phyloP scores from a whole-genome alignment of 2,113 vertebrate species.

The Colaptes auratus region DNA sequence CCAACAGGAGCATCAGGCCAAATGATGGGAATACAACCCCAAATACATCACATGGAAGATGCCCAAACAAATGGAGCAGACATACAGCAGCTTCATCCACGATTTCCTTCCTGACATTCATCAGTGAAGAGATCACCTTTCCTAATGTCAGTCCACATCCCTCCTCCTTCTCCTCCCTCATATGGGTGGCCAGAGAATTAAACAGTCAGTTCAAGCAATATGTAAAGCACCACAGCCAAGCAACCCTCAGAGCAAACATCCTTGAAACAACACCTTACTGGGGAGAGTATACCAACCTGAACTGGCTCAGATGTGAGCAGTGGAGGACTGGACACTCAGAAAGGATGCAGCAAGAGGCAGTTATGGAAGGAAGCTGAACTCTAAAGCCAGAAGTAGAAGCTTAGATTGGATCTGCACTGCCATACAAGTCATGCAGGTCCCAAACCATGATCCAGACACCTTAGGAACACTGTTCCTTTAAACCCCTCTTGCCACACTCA shows the following conservation, averaged over 20 bases:
- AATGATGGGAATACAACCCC: background rate
- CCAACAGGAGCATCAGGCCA: background rate
- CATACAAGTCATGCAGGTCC: background rate
- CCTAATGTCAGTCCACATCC: background rate
- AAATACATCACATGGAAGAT: background rate
- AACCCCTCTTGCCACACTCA: background rate
- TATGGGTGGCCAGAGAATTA: background rate
- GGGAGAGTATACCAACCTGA: background rate
- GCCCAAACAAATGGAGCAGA: background rate
- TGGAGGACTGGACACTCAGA: background rate
- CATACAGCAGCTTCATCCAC: background rate
- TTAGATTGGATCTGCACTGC: background rate
- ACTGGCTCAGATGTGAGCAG: accelerated
- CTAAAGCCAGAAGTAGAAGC: background rate
- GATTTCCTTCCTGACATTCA: background rate
- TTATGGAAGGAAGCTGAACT: background rate
- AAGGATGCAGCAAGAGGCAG: background rate
- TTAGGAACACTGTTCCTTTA: background rate
- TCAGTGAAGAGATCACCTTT: background rate
- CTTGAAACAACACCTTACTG: background rate
- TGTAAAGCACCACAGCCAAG: background rate
- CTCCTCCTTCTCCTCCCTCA: background rate
- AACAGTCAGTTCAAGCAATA: background rate
- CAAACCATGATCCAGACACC: background rate
- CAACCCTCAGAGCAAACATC: background rate